Evolutionary conservation across 2,113 vertebrate genomes (phyloP).

Genomic region (Rhabdornis inornatus): DNA sequence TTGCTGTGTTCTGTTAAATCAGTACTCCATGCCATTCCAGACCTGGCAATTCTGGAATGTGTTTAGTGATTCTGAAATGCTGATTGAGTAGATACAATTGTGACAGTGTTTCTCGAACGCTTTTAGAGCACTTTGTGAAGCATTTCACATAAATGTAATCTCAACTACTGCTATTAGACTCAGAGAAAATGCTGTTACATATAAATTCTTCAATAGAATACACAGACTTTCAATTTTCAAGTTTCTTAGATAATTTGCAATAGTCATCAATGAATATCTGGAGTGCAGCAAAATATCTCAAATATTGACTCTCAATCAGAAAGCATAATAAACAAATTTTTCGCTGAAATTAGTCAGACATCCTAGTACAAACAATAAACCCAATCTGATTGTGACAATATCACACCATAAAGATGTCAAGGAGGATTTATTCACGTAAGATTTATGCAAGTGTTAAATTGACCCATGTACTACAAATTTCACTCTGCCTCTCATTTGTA

Average conservation of each 20-base stretch:
- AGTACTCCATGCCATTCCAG: not conserved
- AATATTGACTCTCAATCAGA: not conserved
- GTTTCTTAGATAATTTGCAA: constrained; percentile 3
- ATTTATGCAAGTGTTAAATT: not conserved
- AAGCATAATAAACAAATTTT: constrained; percentile 4
- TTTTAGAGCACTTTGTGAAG: not conserved
- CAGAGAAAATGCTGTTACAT: constrained; percentile 12
- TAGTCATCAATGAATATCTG: not conserved
- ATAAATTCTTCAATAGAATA: constrained; percentile 20
- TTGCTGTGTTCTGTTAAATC: not conserved
- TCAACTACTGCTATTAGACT: not conserved
- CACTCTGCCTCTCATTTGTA: not conserved
- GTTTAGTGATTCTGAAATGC: not conserved
- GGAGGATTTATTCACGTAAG: not conserved
- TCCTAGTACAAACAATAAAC: not conserved
- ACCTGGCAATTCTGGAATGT: not conserved
- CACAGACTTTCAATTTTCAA: not conserved
- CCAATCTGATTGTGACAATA: not conserved
- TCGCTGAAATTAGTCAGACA: not conserved
- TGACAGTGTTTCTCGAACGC: not conserved
- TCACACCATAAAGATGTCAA: not conserved
- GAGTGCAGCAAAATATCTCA: constrained; percentile 28
- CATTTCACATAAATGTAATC: not conserved
- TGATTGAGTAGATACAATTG: not conserved
- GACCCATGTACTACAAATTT: not conserved